These are phyloP conservation scores for Ahaetulla prasina DNA, from an alignment of 2,113 vertebrate species.

Conservation along the genomic window DNA sequence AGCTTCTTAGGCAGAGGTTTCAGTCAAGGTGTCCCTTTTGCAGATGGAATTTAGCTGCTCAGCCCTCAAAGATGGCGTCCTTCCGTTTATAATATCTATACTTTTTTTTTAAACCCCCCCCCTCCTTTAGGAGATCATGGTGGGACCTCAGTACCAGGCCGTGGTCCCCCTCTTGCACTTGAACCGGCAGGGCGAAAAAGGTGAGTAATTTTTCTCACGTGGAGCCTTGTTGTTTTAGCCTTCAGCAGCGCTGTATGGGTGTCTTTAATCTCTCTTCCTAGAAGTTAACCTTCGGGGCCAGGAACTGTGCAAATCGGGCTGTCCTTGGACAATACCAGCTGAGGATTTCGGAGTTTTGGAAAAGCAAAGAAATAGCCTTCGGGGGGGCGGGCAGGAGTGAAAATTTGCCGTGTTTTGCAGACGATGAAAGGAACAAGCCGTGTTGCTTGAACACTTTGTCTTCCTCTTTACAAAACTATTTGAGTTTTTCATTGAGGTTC, in stretches of 20 bases:
- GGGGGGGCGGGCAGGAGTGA: rapidly evolving
- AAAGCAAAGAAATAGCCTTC: neutral
- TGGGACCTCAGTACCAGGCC: conserved; percentile 90
- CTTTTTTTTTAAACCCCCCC: neutral
- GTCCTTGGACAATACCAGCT: neutral
- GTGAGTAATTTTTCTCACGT: conserved; percentile 55
- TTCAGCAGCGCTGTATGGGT: no score
- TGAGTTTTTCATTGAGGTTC: neutral
- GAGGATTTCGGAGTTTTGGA: neutral
- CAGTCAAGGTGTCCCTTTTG: neutral
- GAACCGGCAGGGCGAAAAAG: conserved; percentile 73
- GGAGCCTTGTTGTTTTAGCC: neutral
- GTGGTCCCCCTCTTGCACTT: conserved; percentile 76
- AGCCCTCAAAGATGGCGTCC: neutral
- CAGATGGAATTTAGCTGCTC: neutral
- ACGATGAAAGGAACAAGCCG: neutral
- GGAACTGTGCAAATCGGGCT: neutral
- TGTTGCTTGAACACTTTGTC: neutral
- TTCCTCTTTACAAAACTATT: neutral
- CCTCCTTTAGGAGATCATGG: conserved; percentile 85
- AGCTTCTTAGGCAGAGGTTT: neutral
- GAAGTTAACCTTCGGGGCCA: neutral
- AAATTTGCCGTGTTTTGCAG: neutral
- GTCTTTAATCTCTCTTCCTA: neutral
- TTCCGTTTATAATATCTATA: neutral